A percentile compares a stretch with the other conserved stretches of the same genome.
phyloP scores from a whole-genome alignment of 2,888 invertebrate species.

The Herminia tarsipennalis region DNA sequence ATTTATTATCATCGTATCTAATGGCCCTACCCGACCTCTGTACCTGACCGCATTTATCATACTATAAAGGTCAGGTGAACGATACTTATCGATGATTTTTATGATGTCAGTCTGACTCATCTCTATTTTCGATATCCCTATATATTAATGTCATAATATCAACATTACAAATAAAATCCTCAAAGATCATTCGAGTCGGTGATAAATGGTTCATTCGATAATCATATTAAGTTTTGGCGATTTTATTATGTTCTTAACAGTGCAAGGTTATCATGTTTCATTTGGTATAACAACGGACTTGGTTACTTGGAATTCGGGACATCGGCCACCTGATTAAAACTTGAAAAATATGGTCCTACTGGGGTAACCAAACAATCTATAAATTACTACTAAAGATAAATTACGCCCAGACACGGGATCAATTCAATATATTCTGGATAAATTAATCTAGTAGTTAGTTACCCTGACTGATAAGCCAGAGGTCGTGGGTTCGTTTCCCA shows the following conservation, averaged over 20 bases:
- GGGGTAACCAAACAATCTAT: no score
- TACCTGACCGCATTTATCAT: conserved; percentile 72
- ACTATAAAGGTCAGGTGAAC: conserved; percentile 72
- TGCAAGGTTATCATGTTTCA: no score
- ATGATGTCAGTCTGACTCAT: conserved; percentile 78
- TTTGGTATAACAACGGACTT: no score
- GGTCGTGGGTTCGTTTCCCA: no score
- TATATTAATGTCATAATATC: conserved; percentile 44
- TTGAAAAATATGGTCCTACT: no score
- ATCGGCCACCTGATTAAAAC: no score
- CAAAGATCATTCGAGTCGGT: not conserved
- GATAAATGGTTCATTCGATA: not conserved
- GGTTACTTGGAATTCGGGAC: no score
- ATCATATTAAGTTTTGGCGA: not conserved
- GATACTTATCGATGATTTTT: conserved; percentile 72
- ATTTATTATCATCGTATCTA: conserved; percentile 27
- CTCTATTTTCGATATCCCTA: conserved; percentile 55
- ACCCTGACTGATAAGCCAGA: no score
- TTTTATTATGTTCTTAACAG: not conserved
- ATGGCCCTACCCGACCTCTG: conserved; percentile 66
- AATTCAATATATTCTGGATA: no score
- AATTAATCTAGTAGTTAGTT: no score
- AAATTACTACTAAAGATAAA: no score
- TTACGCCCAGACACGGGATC: no score
- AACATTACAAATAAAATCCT: conserved; percentile 24